Evolutionary conservation across 2,888 invertebrate species (phyloP), one percentile per base, ranked within the genome.

Genomic region (Drosophila koepferae): DNA sequence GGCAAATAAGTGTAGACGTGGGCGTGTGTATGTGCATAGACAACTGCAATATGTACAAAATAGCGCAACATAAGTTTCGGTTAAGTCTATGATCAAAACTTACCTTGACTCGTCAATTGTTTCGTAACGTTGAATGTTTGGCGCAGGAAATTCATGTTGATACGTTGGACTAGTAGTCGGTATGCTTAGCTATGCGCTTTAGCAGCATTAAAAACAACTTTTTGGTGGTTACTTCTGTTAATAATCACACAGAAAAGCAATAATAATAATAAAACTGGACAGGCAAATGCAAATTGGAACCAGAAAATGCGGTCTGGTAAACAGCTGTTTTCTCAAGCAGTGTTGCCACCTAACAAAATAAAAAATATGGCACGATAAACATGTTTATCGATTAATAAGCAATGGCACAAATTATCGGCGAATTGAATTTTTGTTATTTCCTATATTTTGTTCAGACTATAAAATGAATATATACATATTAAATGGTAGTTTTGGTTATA

Each of bases 71-170:
- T 46, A 36, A 49, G 38, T 49, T 53, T 59, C 36, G 60, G 31
- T 40, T 20, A 14, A 23, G 34, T 6, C 31, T 44, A 28, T 23
- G 8, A 16, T 36, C 20, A 4, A 12, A 46, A 41, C 90, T 89
- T 82, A 92, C 92, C 89, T 67, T 89, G 90, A 43, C 78, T 77
- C 46, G 93, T 89, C 69, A 93, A 70, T 67, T 92, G 92, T 91
- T 91, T 92, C 88, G 93, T 92, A 90, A 92, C 78, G 67, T 77
- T 90, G 18, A 93, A 79, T 44, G 92, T 90, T 90, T 93, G 92
- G 34, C 91, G 90, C 54, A 93, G 66, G 65, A 93, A 93, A 81
- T 93, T 93, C 93, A 93, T 93, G 55, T 61, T 69, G 46, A 3
- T 10, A 8, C 12, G n/a, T 44, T 43, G 10, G 2, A 9, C n/a